Base-by-base conservation (phyloP, 2,888 invertebrate species). In the Acanthopleura granulata region DNA sequence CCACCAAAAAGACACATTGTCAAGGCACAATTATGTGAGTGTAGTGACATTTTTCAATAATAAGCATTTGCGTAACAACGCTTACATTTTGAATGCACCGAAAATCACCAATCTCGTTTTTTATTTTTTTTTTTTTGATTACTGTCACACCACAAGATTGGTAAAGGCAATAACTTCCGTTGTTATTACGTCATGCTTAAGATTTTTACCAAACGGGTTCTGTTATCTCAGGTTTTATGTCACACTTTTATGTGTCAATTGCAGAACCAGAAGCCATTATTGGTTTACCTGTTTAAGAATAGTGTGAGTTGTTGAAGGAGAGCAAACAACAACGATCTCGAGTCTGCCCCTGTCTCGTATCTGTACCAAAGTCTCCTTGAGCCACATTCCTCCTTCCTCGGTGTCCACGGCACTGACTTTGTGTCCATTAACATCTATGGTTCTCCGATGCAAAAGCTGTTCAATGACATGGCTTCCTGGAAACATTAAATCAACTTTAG, bases 231-330 rank as follows among this genome's bases (percentile, higher is more conserved):
- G 40, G 40, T 40, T 40, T 40, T 40, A 40, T 40, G 40, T 40
- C 4, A 40, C 4, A 40, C 40, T 40, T 40, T 40, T 6, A 9
- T 40, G 40, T 9, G 81, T 79, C 72, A 87, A 85, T 75, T 88
- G 81, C 79, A 88, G 84, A 77, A 87, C 87, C 72, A 88, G 83
- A 62, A 84, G 83, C 62, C 88, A 77, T 0, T 84, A 87, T 87
- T 88, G 49, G 22, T 25, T 29, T 70, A 74, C 74, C 51, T 74
- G 70, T 57, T 27, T 27, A 30, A 74, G n/a, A 61, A 74, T 49
- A 14, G 51, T 22, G 22, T 30, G 27, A 9, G 70, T 62, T 9
- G 71, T 74, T 18, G 29, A 29, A 3, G 74, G 49, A n/a, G 50
- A 50, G 49, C 70, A 74, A 14, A 74, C 27, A 18, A 74, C 74